Base-by-base conservation (phyloP, 2,113 vertebrate genomes). In the Aix galericulata region DNA sequence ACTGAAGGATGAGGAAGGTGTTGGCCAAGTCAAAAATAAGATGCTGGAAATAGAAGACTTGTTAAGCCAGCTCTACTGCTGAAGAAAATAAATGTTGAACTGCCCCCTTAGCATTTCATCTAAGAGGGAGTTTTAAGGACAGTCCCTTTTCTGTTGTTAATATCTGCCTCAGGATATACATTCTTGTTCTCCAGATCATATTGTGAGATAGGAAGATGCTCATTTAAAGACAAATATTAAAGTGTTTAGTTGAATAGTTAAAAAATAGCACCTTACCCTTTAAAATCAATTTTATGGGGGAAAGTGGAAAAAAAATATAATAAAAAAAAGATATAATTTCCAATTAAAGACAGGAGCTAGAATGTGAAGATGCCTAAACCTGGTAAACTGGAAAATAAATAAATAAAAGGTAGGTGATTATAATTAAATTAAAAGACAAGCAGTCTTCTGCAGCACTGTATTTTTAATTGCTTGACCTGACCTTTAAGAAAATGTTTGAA, bases 401-500 rank as follows among this genome's bases (percentile, higher is more conserved):
- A 48, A 48, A 48, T 18, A 22, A 48, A 69, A 90, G 3, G 8
- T n/a, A 64, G 38, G 13, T 48, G 4, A 63, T 80, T 66, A 63
- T 17, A 84, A 63, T 63, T 42, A 17, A 52, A 71, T 64, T 58
- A 20, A 11, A 48, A 42, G 32, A 44, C 6, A 60, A 60, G 4
- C 12, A 26, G 3, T 75, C 10, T 68, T 67, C 36, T 52, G 6
- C 4, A 77, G 17, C 5, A 36, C 5, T 52, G 6, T 48, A 29
- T 48, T 87, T 92, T 91, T 81, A 84, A 86, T 91, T 90, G 8
- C 69, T 79, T 92, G 29, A 27, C 26, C 20, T 66, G 44, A 79
- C 53, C 27, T 95, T 95, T 93, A 86, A 60, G 32, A 86, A 93
- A 81, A 82, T 44, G 58, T 9, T 40, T 88, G 27, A 90, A 76